Conservation (phyloP, 2,113 vertebrate genomes). For the Cyprinodon tularosa region DNA sequence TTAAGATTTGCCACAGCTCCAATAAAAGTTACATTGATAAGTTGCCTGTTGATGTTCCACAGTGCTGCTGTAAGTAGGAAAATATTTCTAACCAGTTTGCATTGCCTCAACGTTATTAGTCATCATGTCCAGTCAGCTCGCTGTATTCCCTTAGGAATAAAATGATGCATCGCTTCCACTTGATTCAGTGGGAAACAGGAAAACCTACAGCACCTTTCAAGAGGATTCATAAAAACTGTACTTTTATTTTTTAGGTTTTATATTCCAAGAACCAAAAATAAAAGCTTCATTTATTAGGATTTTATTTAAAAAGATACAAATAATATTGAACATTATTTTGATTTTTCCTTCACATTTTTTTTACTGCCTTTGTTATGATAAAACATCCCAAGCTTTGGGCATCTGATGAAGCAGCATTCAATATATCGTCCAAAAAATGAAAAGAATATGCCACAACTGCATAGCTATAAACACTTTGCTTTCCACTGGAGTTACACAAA, state of each 20-base stretch:
- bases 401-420: too few relatives aligned
- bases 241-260: neutral
- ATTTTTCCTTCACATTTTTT: neutral
- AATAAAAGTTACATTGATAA: neutral
- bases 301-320: neutral
- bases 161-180: neutral
- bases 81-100: neutral
- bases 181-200: neutral
- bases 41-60: neutral
- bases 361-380: neutral
- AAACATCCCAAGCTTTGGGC: too few relatives aligned
- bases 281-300: neutral
- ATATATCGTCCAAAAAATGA: too few relatives aligned
- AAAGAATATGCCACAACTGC: too few relatives aligned
- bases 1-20: neutral
- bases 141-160: neutral
- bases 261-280: neutral
- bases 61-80: neutral
- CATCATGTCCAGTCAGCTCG: neutral
- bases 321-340: neutral
- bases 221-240: neutral
- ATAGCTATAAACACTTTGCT: too few relatives aligned
- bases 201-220: neutral
- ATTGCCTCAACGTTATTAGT: neutral
- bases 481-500: too few relatives aligned